Conservation (phyloP, 1,140 invertebrate genomes). For the Bombus confusus region DNA sequence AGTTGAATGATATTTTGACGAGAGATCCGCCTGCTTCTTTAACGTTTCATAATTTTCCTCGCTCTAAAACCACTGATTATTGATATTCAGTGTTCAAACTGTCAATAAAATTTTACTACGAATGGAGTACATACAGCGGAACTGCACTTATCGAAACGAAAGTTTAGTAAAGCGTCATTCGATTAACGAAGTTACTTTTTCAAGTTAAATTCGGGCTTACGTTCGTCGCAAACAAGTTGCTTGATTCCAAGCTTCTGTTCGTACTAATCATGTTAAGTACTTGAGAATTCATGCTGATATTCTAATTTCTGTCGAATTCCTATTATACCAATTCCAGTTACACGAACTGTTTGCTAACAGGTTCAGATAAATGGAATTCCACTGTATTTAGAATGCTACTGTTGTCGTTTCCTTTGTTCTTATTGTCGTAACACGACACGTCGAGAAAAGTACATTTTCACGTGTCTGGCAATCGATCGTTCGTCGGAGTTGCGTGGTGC, state of each 20-base stretch:
- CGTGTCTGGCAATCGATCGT: background rate
- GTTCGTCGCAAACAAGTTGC: too few species aligned
- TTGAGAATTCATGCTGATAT: background rate
- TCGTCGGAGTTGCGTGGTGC: too few species aligned
- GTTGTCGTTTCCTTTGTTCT: background rate
- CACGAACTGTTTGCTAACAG: background rate
- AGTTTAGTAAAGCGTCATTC: background rate
- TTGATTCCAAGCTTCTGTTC: background rate
- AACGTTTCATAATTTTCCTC: background rate
- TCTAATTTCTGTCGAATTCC: too few species aligned
- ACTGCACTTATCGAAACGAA: background rate
- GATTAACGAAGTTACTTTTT: background rate
- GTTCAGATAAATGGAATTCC: background rate
- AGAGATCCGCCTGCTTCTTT: background rate
- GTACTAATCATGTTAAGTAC: background rate
- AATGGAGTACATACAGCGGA: background rate
- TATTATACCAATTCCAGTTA: background rate
- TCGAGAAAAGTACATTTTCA: background rate
- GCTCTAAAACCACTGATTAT: background rate
- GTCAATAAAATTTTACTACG: background rate
- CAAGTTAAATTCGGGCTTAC: background rate
- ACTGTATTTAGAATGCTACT: background rate
- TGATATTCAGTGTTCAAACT: background rate
- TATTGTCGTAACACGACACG: too few species aligned
- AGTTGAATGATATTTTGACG: background rate